Evolutionary conservation across 2,113 vertebrate genomes (phyloP).

Genomic region (Haplotaxodon microlepis): DNA sequence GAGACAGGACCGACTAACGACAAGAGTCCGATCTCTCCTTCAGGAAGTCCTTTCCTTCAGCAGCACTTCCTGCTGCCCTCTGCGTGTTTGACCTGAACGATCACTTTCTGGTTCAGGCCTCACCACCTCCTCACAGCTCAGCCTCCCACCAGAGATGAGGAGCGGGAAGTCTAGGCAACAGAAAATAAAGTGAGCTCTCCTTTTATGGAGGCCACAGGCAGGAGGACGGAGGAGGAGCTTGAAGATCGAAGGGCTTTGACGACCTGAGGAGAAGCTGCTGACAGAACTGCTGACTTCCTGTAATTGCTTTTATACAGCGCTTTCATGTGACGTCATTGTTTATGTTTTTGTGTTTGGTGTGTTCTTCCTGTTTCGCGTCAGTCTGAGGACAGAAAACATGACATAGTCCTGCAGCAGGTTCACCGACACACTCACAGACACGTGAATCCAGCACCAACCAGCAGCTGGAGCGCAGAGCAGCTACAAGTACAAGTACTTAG

Average conservation of each 20-base stretch:
- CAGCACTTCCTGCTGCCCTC: background rate
- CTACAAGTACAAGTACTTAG: background rate
- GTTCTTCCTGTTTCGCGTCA: background rate
- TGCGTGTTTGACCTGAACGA: background rate
- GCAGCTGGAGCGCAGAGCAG: background rate
- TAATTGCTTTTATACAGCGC: background rate
- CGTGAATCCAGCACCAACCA: background rate
- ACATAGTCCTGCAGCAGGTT: background rate
- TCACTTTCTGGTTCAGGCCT: background rate
- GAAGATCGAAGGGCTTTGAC: background rate
- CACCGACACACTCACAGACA: background rate
- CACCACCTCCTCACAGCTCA: background rate
- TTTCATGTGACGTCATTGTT: background rate
- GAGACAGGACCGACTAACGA: background rate
- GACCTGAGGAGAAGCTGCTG: background rate
- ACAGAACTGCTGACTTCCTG: background rate
- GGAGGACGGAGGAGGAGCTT: background rate
- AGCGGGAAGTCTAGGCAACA: background rate
- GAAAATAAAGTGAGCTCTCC: background rate
- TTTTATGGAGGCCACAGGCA: background rate
- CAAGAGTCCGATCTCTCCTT: background rate
- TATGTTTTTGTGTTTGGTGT: background rate
- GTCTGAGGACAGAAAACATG: background rate
- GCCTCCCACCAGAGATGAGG: background rate
- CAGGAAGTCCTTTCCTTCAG: background rate